These are phyloP conservation scores for Xenus cinereus DNA, from an alignment of 2,113 vertebrate species.

Conservation along the genomic window DNA sequence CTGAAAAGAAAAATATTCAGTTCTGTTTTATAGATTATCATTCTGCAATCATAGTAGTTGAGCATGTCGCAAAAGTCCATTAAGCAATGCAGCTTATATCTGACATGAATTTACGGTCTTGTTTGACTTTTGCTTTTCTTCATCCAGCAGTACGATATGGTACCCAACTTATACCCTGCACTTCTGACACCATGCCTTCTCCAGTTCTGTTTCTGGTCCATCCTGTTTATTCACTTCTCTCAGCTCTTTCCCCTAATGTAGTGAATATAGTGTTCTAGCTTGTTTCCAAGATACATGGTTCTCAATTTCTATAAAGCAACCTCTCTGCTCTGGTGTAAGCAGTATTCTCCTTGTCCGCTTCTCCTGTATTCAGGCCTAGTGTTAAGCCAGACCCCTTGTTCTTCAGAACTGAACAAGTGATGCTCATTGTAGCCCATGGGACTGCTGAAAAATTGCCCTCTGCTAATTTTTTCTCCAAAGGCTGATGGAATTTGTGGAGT, in stretches of 20 bases:
- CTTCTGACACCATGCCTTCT: neutral
- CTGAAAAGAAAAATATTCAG: neutral
- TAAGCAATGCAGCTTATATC: neutral
- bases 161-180: neutral
- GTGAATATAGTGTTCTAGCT: neutral
- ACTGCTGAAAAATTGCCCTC: neutral
- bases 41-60: neutral
- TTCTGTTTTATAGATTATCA: neutral
- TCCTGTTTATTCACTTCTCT: neutral
- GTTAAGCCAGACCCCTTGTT: neutral
- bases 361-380: neutral
- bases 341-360: neutral
- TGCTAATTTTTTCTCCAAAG: neutral
- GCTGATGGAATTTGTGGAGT: neutral
- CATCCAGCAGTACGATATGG: neutral
- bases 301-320: neutral
- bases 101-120: neutral
- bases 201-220: neutral
- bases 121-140: neutral
- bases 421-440: neutral
- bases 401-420: neutral
- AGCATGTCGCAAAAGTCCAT: neutral
- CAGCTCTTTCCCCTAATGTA: neutral
- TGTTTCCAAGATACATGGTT: neutral
- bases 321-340: neutral